phyloP scores from a whole-genome alignment of 53 echinoderm and acorn worm genomes.

The Echinometra lucunter region DNA sequence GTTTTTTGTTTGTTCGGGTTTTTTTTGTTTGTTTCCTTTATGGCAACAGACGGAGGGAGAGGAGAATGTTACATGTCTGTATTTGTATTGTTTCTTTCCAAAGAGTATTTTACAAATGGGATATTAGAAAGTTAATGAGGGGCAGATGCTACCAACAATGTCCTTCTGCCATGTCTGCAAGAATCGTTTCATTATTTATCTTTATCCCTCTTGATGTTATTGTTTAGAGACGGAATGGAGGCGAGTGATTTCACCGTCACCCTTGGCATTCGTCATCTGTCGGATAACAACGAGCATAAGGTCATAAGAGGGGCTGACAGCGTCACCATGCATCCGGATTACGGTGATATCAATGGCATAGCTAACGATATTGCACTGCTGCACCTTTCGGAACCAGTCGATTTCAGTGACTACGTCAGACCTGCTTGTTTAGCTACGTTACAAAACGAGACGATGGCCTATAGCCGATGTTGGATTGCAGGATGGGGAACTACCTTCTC shows the following conservation, averaged over 20 bases:
- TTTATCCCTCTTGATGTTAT: background rate
- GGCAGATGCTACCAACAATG: too few species aligned
- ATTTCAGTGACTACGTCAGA: slow-evolving; percentile 71
- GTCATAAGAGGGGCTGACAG: background rate
- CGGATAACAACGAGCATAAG: background rate
- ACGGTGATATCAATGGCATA: slow-evolving; percentile 54
- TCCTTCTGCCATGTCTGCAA: too few species aligned
- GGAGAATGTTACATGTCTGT: too few species aligned
- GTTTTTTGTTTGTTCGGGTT: too few species aligned
- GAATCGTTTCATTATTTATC: background rate
- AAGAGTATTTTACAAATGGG: too few species aligned
- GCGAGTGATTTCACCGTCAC: slow-evolving; percentile 46
- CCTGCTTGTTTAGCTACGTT: slow-evolving; percentile 78
- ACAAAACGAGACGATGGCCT: slow-evolving; percentile 56
- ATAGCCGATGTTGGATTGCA: slow-evolving; percentile 78
- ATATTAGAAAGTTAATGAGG: too few species aligned
- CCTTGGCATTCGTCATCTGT: slow-evolving; percentile 56
- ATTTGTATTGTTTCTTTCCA: too few species aligned
- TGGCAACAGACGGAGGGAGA: too few species aligned
- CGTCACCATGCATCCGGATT: slow-evolving; percentile 71
- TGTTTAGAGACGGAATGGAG: background rate
- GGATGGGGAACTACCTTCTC: slow-evolving; percentile 79
- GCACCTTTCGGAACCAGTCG: slow-evolving; percentile 71
- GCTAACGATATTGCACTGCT: slow-evolving; percentile 77
- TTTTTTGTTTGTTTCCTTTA: too few species aligned